These are phyloP conservation scores for Falcunculus frontatus DNA, from an alignment of 2,113 vertebrate species.

Conservation along the genomic window DNA sequence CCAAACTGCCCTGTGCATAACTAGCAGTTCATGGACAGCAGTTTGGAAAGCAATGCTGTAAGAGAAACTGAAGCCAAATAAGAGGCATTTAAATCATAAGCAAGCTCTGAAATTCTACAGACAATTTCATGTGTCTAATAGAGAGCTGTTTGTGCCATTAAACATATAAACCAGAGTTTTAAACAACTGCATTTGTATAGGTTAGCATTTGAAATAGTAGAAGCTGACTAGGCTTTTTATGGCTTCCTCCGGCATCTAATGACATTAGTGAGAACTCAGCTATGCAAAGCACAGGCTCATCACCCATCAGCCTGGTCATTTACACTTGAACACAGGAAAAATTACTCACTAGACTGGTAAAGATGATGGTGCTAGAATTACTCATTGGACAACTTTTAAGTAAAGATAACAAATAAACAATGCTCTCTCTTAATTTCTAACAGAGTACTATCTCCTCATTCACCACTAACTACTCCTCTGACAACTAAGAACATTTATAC, in stretches of 20 bases:
- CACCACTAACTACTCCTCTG: neutral
- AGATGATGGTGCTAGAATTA: neutral
- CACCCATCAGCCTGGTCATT: conserved; percentile 31
- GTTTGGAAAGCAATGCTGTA: neutral
- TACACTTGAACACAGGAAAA: neutral
- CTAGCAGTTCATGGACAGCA: neutral
- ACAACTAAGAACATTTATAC: neutral
- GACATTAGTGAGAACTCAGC: conserved; percentile 38
- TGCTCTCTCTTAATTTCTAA: neutral
- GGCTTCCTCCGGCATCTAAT: neutral
- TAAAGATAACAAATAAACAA: conserved; percentile 21
- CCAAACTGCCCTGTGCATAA: neutral
- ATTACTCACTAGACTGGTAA: neutral
- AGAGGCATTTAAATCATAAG: neutral
- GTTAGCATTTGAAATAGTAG: conserved; percentile 8
- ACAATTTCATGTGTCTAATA: neutral
- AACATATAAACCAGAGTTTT: neutral
- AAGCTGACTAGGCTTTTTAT: conserved; percentile 45
- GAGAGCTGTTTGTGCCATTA: conserved; percentile 7
- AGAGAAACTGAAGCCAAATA: neutral
- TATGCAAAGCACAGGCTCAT: conserved; percentile 30
- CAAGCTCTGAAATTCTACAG: neutral
- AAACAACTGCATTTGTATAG: conserved; percentile 9
- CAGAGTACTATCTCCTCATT: neutral
- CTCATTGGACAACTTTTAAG: conserved; percentile 37